Base-by-base conservation (phyloP, 2,888 invertebrate genomes). In the Lasiommata megera region DNA sequence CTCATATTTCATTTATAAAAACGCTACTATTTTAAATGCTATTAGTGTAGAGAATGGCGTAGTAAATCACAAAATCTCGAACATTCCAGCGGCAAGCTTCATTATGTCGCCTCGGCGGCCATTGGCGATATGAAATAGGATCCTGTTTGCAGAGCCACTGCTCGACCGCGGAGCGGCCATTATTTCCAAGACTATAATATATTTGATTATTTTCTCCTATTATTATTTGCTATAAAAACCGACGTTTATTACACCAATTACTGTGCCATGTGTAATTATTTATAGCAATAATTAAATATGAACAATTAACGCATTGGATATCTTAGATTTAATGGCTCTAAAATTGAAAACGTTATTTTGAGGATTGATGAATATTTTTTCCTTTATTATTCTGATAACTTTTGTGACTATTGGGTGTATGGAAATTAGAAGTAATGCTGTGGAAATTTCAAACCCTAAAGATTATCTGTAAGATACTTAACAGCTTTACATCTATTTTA, bases 81-180 rank as follows among this genome's bases (percentile, higher is more conserved):
- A 53, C 54, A 36, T 51, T 55, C 28, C 51, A 57, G 54, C 34
- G 40, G 47, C 37, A n/a, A 12, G 48, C 28, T 31, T 57, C 50
- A 52, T 60, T 58, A 61, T 54, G 51, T 60, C 52, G 61, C 51
- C 38, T 56, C 47, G 46, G 31, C 41, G n/a, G 52, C 58, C 58
- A 61, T 68, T 40, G 23, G 41, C 57, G 56, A 62, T 67, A 67
- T 73, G 79, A 72, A 79, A 79, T 71, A 66, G 63, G 78, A 79
- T 76, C 74, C 69, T 79, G 79, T 80, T 79, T 79, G 71, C 72
- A 62, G 72, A 77, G 69, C 29, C 14, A 52, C 40, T n/a, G 47
- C 31, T 52, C 31, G 52, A 52, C 52, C 52, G 41, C 41, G 31
- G 29, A 1, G 31, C 11, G 18, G 29, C 52, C 17, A 41, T 31